Conservation (phyloP, 2,113 vertebrate genomes). For the Elachura formosa region DNA sequence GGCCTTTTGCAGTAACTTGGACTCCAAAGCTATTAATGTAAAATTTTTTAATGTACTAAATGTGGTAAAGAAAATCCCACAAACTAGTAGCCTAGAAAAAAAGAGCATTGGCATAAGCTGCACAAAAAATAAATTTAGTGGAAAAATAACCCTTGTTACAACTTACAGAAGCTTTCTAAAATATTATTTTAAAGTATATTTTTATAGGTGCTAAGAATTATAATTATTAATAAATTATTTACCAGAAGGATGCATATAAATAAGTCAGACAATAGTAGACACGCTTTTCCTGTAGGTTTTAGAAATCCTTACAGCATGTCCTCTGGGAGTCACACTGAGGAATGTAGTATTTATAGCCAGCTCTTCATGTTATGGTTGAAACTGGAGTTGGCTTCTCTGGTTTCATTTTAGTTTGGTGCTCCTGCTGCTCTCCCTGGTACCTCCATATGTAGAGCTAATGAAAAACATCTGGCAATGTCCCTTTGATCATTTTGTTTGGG, state of each 20-base stretch:
- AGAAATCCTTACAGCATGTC: conserved; percentile 38
- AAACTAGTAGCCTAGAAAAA: background rate
- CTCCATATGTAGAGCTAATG: conserved; percentile 55
- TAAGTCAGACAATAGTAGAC: conserved; percentile 15
- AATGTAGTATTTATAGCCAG: conserved; percentile 65
- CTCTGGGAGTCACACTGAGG: conserved; percentile 27
- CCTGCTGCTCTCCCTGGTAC: conserved; percentile 63
- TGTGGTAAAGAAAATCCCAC: background rate
- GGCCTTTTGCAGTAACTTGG: background rate
- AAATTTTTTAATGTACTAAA: background rate
- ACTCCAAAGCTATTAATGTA: background rate
- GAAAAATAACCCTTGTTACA: background rate
- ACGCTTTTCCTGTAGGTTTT: conserved; percentile 42
- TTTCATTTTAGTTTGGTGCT: conserved; percentile 64
- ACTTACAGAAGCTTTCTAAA: background rate
- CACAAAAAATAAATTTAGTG: background rate
- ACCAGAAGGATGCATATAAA: background rate
- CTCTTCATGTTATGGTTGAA: conserved; percentile 68
- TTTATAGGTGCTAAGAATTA: background rate
- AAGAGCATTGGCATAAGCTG: background rate
- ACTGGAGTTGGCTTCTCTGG: conserved; percentile 65
- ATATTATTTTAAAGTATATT: background rate
- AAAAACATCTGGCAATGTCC: conserved; percentile 68
- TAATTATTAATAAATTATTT: background rate
- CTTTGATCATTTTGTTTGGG: conserved; percentile 68